phyloP scores from a whole-genome alignment of 2,888 invertebrate species.

The Pasiphila rectangulata region DNA sequence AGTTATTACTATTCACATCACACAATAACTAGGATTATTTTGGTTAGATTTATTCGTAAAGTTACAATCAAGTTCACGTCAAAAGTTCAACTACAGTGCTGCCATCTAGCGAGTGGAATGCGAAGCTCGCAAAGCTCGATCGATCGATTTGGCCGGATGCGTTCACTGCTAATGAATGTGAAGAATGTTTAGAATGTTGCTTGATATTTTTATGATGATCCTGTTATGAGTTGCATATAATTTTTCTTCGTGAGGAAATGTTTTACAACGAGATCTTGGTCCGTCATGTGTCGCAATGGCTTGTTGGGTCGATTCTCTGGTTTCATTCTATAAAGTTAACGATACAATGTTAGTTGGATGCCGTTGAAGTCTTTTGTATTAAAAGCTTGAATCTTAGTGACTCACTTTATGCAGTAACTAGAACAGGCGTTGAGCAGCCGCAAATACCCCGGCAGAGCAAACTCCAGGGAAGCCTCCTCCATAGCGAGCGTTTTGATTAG shows the following conservation, averaged over 20 bases:
- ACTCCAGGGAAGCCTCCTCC: slow-evolving; percentile 55
- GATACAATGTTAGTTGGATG: slow-evolving; percentile 12
- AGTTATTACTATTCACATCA: slow-evolving; percentile 64
- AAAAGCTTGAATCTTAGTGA: slow-evolving; percentile 4
- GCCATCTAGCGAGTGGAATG: slow-evolving; percentile 69
- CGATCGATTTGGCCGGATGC: slow-evolving; percentile 53
- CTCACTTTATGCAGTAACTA: slow-evolving; percentile 42
- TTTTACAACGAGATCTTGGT: slow-evolving; percentile 56
- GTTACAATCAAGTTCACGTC: slow-evolving; percentile 78
- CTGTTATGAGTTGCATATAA: slow-evolving; percentile 49
- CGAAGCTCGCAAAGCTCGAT: slow-evolving; percentile 62
- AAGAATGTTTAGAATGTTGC: slow-evolving; percentile 44
- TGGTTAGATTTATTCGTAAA: slow-evolving; percentile 71
- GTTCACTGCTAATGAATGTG: slow-evolving; percentile 45
- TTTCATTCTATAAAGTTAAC: slow-evolving; percentile 35
- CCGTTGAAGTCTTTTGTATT: slow-evolving; percentile 10
- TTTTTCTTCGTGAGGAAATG: slow-evolving; percentile 56
- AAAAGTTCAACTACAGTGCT: slow-evolving; percentile 70
- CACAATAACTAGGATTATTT: slow-evolving; percentile 74
- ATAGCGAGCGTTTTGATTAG: slow-evolving; percentile 53
- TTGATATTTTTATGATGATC: slow-evolving; percentile 35
- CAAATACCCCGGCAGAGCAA: slow-evolving; percentile 58
- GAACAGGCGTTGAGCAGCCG: slow-evolving; percentile 50
- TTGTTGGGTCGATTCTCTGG: slow-evolving; percentile 25
- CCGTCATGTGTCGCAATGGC: slow-evolving; percentile 47